Conservation (phyloP, 2,888 invertebrate genomes). For the Tuberolachnus salignus region DNA sequence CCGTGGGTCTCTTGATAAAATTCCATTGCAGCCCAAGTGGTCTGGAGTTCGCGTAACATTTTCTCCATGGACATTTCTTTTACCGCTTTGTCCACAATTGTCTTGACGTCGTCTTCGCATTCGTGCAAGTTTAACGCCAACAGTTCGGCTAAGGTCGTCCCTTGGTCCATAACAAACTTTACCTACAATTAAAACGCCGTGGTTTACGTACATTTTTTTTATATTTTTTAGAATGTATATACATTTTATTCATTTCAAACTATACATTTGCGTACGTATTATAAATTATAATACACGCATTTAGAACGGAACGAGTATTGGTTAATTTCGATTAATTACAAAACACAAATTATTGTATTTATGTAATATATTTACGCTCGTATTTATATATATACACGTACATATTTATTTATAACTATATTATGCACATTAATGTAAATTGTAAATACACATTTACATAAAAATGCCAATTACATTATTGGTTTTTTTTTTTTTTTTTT, state of each 20-base stretch:
- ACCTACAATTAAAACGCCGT: slow-evolving; percentile 68
- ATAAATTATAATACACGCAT: not conserved
- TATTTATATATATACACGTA: too few species aligned
- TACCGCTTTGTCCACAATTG: slow-evolving; percentile 96
- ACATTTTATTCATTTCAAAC: not conserved
- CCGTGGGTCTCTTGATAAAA: slow-evolving; percentile 88
- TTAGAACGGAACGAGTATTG: not conserved
- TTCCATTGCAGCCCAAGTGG: slow-evolving; percentile 92
- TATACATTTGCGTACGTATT: not conserved
- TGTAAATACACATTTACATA: not conserved
- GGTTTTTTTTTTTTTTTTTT: not conserved
- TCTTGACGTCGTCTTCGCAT: slow-evolving; percentile 96
- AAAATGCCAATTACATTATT: not conserved
- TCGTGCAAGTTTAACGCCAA: slow-evolving; percentile 91
- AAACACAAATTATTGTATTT: not conserved
- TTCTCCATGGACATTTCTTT: slow-evolving; percentile 99
- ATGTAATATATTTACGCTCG: too few species aligned
- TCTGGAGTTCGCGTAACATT: slow-evolving; percentile 84
- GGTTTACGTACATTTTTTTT: slow-evolving; percentile 12
- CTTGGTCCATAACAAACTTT: slow-evolving; percentile 90
- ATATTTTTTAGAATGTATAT: too few species aligned
- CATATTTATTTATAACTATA: not conserved
- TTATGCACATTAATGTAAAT: too few species aligned
- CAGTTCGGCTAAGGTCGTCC: slow-evolving; percentile 89
- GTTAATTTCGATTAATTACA: not conserved